A percentile compares a stretch with the other conserved stretches of the same genome.
Evolutionary conservation across 2,113 vertebrate species (phyloP).

Genomic region (Entelurus aequoreus): DNA sequence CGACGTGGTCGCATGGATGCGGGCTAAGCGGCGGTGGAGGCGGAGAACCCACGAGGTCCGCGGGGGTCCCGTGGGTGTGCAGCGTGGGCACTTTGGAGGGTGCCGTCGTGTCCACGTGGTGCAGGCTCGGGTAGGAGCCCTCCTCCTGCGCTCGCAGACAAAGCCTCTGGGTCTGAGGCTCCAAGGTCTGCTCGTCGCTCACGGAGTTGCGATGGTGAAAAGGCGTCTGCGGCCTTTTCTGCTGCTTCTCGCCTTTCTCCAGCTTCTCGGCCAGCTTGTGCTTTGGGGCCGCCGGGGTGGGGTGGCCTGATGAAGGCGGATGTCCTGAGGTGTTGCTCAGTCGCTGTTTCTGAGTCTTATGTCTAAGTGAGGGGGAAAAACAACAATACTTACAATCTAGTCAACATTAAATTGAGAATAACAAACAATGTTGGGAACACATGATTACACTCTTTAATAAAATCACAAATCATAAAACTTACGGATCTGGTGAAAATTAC

Average conservation of each 20-base stretch:
- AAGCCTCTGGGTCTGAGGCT: conserved; percentile 85
- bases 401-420: background rate
- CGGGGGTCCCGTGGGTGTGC: conserved; percentile 68
- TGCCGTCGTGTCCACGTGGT: conserved; percentile 69
- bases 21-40: conserved; percentile 94
- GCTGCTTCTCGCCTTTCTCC: conserved; percentile 94
- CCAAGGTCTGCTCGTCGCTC: conserved; percentile 82
- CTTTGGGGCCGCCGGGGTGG: conserved; percentile 81
- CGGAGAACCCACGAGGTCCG: conserved; percentile 83
- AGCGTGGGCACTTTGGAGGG: conserved; percentile 82
- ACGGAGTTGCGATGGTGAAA: conserved; percentile 91
- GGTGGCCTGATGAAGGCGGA: conserved; percentile 79
- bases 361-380: conserved; percentile 62
- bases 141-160: conserved; percentile 81
- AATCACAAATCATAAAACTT: no score
- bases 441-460: no score
- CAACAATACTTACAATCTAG: background rate
- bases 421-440: no score
- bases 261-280: conserved; percentile 93
- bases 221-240: conserved; percentile 91
- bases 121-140: conserved; percentile 83
- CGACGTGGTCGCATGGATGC: conserved; percentile 84
- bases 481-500: no score
- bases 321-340: conserved; percentile 83
- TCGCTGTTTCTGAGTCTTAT: conserved; percentile 89